Base-by-base conservation (phyloP, 2,797 vertebrate species). In the Phalloptychus januarius region DNA sequence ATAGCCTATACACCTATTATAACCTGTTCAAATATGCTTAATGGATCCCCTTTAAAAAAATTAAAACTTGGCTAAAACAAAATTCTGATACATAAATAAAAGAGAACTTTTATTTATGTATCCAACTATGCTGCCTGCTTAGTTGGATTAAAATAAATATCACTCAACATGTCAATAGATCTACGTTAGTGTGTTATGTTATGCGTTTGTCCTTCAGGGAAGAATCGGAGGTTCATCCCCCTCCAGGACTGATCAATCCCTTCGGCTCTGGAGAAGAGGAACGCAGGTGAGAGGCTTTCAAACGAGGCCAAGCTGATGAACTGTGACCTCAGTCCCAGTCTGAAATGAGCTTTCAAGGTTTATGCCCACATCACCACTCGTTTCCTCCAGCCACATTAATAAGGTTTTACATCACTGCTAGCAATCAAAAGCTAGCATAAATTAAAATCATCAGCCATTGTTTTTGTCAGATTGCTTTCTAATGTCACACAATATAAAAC, bases 261-360 rank as follows among this genome's bases (percentile, higher is more conserved):
- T 96, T 96, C 76, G 91, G 91, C 23, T 81, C 90, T 36, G 85
- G 88, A 70, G 93, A 95, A 46, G 90, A 94, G 45, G 88, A 92
- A 20, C 93, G 84, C 82, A 89, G 87, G 95, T 95, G 76, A 92
- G 79, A 70, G 20, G 70, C 52, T 38, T 33, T 40, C 31, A 1
- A 38, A 77, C 13, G 33, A 36, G 10, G 8, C 45, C 25, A 38
- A n/a, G 67, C 67, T 15, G 25, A 33, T 69, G 7, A 48, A 58
- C 33, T 54, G 20, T 20, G 38, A 11, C 36, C 48, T 15, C 54
- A 77, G 42, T 44, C 23, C 10, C 20, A 77, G 20, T 25, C 54
- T 52, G 31, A 7, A 25, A 61, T 36, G 15, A 0, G 2, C 52
- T 31, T 46, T 74, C 46, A 31, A 33, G 11, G 42, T 12, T 28